Evolutionary conservation across 2,888 invertebrate genomes (phyloP), one percentile per base, ranked within the genome.

Genomic region (Chironomus tentans): DNA sequence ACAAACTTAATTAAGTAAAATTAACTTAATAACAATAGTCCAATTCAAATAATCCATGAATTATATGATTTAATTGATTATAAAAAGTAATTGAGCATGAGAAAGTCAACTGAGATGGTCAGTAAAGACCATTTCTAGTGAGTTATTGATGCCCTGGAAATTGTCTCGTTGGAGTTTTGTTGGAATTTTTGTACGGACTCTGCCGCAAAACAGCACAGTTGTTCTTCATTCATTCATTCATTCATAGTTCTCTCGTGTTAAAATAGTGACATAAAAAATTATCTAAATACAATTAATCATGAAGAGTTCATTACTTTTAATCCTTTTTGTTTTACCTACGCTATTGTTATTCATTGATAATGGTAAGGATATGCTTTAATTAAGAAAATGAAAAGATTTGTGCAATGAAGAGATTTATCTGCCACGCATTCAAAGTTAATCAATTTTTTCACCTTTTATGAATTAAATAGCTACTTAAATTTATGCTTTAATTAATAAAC

Each of bases 311-410:
- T 87, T 89, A 82, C 83, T 92, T 80, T 82, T 90, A 70, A 81
- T 87, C 78, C 81, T 92, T 76, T 81, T 93, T 80, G 88, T 91
- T 79, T 84, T 93, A 78, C 92, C 92, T 79, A 89, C 91, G 47
- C 87, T 91, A 68, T 87, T 92, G 79, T 87, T 91, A 79, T 89
- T 90, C 79, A 87, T 90, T 78, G 88, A 89, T 83, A 87, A 85
- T 84, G 90, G 93, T 93, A 87, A 91, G 7, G 5, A 56, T 6
- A 7, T 18, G 90, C 87, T 77, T 79, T 78, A 78, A 79, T 79
- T 78, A 78, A 80, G 80, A 80, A 80, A 78, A 78, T 79, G 78
- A 4, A 7, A 38, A 38, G 78, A 78, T 78, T 77, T 78, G 56
- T 56, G 56, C 56, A 56, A 56, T 78, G 56, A 78, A 80, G 10